These are phyloP conservation scores for Fragum fragum DNA, from an alignment of 2,888 invertebrate genomes.

Conservation along the genomic window DNA sequence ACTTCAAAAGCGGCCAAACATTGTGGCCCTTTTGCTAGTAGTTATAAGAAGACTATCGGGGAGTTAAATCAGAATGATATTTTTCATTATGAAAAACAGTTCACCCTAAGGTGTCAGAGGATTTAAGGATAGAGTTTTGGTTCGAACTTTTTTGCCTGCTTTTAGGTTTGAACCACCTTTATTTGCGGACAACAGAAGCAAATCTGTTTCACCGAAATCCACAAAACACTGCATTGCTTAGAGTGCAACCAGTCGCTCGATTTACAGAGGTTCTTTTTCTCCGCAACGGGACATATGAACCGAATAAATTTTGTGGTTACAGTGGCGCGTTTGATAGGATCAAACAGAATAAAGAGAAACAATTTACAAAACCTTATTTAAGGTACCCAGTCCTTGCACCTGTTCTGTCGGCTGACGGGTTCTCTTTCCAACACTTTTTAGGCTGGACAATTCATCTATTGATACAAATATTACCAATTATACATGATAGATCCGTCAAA, in stretches of 20 bases:
- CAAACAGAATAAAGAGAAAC: not conserved
- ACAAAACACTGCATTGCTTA: not conserved
- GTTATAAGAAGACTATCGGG: not conserved
- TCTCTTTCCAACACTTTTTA: constrained; percentile 40
- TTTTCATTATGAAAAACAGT: not conserved
- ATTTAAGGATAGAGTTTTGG: not conserved
- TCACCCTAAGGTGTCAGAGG: not conserved
- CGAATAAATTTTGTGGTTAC: not conserved
- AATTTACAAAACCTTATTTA: not conserved
- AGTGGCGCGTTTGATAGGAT: not conserved
- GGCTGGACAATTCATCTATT: constrained; percentile 30
- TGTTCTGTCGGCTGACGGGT: constrained; percentile 19
- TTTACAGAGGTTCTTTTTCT: constrained; percentile 17
- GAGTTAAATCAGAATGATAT: not conserved
- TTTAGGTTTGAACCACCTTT: not conserved
- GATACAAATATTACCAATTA: constrained; percentile 25
- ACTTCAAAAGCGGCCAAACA: not conserved
- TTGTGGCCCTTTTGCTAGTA: not conserved
- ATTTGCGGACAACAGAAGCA: not conserved
- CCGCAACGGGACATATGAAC: constrained; percentile 12
- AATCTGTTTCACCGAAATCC: not conserved
- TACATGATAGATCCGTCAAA: not conserved
- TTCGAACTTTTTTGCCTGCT: not conserved
- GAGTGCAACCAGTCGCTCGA: not conserved
- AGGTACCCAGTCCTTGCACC: constrained; percentile 27